These are phyloP conservation scores for Neoitamus cyanurus DNA, from an alignment of 2,888 invertebrate species.

Conservation along the genomic window DNA sequence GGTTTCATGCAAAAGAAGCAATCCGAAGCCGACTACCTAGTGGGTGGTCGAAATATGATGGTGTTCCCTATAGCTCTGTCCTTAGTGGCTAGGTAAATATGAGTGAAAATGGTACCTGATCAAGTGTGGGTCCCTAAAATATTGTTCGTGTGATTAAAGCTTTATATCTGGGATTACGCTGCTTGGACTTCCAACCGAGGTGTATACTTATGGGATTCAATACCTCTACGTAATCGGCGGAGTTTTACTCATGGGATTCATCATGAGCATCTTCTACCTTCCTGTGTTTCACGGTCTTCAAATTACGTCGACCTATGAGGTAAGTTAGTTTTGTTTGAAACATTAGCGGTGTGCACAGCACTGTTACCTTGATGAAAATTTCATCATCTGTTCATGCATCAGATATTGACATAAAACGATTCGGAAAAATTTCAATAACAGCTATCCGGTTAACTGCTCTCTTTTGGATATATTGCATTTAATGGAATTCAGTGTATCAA, in stretches of 20 bases:
- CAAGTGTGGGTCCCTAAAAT: not conserved
- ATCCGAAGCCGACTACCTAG: slow-evolving; percentile 79
- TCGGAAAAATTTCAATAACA: too few species aligned
- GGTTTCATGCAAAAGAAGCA: slow-evolving; percentile 75
- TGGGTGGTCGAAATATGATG: slow-evolving; percentile 84
- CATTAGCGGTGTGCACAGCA: too few species aligned
- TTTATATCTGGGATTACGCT: slow-evolving; percentile 83
- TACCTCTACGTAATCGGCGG: slow-evolving; percentile 76
- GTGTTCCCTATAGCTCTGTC: slow-evolving; percentile 83
- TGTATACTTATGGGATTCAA: slow-evolving; percentile 84
- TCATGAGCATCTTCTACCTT: slow-evolving; percentile 76
- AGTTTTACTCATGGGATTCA: slow-evolving; percentile 73
- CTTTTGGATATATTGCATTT: too few species aligned
- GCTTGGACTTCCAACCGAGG: slow-evolving; percentile 82
- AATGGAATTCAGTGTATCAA: too few species aligned
- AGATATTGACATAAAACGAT: too few species aligned
- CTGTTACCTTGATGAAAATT: too few species aligned
- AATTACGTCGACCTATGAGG: slow-evolving; percentile 84
- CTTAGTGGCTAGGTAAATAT: slow-evolving; percentile 77
- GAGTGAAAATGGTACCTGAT: not conserved
- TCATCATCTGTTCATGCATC: too few species aligned
- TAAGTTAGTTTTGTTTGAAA: slow-evolving; percentile 59
- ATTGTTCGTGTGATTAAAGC: slow-evolving; percentile 63
- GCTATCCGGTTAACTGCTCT: too few species aligned
- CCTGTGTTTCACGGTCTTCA: slow-evolving; percentile 80